Percentiles rank a stretch among this genome's conserved stretches.
phyloP scores from a whole-genome alignment of 1,140 invertebrate species.

The Sarcophaga peregrina region DNA sequence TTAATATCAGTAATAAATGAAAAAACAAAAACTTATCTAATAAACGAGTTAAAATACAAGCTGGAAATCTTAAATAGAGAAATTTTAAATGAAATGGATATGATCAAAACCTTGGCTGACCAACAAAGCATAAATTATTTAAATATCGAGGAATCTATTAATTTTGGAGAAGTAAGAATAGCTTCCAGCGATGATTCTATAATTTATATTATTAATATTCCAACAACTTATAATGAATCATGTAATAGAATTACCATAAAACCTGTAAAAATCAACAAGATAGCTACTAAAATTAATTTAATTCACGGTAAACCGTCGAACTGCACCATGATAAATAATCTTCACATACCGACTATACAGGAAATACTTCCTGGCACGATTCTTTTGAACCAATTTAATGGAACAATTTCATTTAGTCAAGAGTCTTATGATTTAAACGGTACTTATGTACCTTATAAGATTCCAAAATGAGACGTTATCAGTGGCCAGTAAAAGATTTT shows the following conservation, averaged over 20 bases:
- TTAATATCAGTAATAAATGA: background rate
- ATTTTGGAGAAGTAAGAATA: constrained; percentile 33
- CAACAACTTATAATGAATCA: constrained; percentile 24
- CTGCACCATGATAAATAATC: constrained; percentile 7
- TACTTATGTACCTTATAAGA: too few species aligned
- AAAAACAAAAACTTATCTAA: background rate
- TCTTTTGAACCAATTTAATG: constrained; percentile 4
- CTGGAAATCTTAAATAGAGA: constrained; percentile 38
- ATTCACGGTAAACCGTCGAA: constrained; percentile 3
- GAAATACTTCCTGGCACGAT: background rate
- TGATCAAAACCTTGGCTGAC: constrained; percentile 12
- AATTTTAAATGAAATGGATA: constrained; percentile 33
- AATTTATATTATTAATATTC: constrained; percentile 41
- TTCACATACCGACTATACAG: background rate
- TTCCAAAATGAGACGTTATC: background rate
- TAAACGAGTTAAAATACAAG: constrained; percentile 15
- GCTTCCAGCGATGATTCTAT: background rate
- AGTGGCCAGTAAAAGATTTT: background rate
- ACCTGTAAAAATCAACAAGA: background rate
- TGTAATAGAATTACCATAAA: background rate
- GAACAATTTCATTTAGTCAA: background rate
- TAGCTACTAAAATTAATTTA: constrained; percentile 5
- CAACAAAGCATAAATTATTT: constrained; percentile 18
- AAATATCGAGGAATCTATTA: constrained; percentile 36
- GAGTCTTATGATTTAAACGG: background rate